Evolutionary conservation across 2,797 vertebrate species (phyloP).

Genomic region (Meriones psammophilus): DNA sequence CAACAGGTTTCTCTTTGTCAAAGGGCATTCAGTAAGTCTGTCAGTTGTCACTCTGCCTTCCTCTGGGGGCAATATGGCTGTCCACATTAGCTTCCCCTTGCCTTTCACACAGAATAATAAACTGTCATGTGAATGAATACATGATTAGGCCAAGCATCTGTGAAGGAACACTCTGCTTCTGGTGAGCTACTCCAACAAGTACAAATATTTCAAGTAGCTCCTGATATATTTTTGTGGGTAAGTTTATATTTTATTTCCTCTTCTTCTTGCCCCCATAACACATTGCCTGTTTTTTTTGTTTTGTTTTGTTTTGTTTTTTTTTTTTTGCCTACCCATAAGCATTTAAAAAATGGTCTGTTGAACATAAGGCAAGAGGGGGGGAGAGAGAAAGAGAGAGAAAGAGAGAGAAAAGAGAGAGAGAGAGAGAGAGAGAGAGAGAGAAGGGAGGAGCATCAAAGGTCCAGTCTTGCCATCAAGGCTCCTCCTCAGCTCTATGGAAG

Average conservation of each 20-base stretch:
- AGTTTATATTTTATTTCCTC: background rate
- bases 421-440: background rate
- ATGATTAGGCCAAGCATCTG: slow-evolving; percentile 2
- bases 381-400: no score
- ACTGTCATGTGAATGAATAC: background rate
- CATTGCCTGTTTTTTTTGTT: background rate
- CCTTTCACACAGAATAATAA: background rate
- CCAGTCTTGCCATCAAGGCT: background rate
- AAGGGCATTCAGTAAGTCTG: background rate
- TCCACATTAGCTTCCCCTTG: background rate
- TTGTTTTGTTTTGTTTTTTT: background rate
- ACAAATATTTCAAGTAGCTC: background rate
- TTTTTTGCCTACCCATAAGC: background rate
- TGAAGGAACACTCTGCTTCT: slow-evolving; percentile 41
- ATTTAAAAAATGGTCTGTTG: slow-evolving; percentile 14
- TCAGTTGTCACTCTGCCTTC: background rate
- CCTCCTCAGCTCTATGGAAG: background rate
- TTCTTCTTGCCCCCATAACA: background rate
- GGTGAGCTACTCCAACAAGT: background rate
- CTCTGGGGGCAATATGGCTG: background rate
- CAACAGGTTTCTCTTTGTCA: background rate
- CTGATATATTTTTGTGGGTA: background rate
- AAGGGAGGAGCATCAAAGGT: background rate
- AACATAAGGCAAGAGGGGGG: background rate
- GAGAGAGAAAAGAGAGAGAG: no score